Evolutionary conservation across 2,888 invertebrate genomes (phyloP).

Genomic region (Chouioia cunea): DNA sequence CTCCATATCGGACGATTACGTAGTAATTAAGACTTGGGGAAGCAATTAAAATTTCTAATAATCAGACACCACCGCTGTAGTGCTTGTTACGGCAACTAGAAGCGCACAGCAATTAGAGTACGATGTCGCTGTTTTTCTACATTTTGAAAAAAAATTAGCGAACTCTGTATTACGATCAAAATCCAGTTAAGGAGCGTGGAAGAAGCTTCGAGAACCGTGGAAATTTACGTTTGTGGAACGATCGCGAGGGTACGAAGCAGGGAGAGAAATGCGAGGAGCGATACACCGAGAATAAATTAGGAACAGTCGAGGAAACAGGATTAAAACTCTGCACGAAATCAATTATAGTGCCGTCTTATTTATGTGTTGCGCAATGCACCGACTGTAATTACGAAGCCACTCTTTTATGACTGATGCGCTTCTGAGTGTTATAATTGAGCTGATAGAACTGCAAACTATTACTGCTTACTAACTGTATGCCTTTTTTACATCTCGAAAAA

Average conservation of each 20-base stretch:
- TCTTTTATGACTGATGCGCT: neutral
- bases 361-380: conserved; percentile 15
- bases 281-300: conserved; percentile 14
- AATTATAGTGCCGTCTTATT: conserved; percentile 16
- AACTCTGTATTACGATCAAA: neutral
- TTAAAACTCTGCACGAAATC: conserved; percentile 14
- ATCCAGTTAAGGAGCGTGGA: neutral
- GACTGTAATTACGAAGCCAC: too few relatives aligned
- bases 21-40: neutral
- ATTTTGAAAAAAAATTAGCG: neutral
- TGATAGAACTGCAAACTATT: conserved; percentile 15
- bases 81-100: conserved; percentile 25
- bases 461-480: too few relatives aligned
- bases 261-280: too few relatives aligned
- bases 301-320: neutral
- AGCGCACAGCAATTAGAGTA: conserved; percentile 13
- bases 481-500: too few relatives aligned
- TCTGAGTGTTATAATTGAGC: conserved; percentile 4
- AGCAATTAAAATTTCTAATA: conserved; percentile 30
- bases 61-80: neutral
- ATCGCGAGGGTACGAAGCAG: too few relatives aligned
- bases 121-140: conserved; percentile 10
- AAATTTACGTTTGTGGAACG: conserved; percentile 21
- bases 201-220: neutral
- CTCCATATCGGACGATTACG: neutral